Conservation (phyloP, 1,140 invertebrate species). For the Formica selysi region DNA sequence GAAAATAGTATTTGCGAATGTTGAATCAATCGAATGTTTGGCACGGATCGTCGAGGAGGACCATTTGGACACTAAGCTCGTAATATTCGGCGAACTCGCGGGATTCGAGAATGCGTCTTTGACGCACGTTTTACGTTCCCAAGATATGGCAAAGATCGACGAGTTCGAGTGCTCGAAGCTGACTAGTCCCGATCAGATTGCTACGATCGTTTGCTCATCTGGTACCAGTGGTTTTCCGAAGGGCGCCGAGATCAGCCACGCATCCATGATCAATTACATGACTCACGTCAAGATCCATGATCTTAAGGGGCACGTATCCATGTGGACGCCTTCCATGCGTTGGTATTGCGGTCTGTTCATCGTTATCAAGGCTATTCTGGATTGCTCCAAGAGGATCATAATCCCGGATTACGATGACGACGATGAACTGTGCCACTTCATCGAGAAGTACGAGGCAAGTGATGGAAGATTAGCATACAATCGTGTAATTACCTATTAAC, state of each 20-base stretch:
- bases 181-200: conserved; percentile 70
- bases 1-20: conserved; percentile 81
- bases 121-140: conserved; percentile 66
- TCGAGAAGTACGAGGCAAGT: conserved; percentile 37
- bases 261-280: conserved; percentile 60
- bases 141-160: conserved; percentile 22
- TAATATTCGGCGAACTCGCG: conserved; percentile 76
- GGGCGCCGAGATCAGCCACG: conserved; percentile 64
- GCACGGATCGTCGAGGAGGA: conserved; percentile 69
- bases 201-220: conserved; percentile 80
- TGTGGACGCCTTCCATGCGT: conserved; percentile 50
- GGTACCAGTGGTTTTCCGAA: conserved; percentile 81
- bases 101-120: conserved; percentile 58
- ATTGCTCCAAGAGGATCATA: conserved; percentile 36
- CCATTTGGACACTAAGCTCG: conserved; percentile 70
- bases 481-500: conserved; percentile 11
- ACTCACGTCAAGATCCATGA: conserved; percentile 45
- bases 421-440: conserved; percentile 30
- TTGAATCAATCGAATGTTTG: conserved; percentile 66
- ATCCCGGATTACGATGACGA: conserved; percentile 20
- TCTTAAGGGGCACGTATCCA: conserved; percentile 37
- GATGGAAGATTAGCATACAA: not conserved
- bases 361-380: conserved; percentile 45
- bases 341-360: conserved; percentile 50
- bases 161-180: conserved; percentile 56